These are phyloP conservation scores for Lordiphosa collinella DNA, from an alignment of 1,140 invertebrate species.

Conservation along the genomic window DNA sequence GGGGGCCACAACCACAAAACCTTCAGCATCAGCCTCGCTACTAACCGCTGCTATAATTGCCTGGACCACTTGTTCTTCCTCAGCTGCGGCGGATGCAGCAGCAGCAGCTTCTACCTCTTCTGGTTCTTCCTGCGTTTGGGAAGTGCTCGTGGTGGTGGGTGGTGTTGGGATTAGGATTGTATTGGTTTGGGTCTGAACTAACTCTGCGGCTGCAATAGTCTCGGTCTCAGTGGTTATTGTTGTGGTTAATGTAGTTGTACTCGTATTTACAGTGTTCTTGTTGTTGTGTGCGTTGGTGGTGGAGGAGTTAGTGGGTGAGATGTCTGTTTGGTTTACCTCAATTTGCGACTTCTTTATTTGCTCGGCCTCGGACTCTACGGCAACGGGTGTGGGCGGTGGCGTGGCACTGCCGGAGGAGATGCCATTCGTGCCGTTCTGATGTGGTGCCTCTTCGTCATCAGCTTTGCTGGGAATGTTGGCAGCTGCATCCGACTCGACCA, in stretches of 20 bases:
- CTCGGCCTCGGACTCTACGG: slow-evolving; percentile 49
- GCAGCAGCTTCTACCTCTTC: slow-evolving; percentile 16
- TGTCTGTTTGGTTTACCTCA: slow-evolving; percentile 71
- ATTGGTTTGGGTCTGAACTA: slow-evolving; percentile 65
- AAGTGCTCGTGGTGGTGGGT: slow-evolving; percentile 47
- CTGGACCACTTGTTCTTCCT: slow-evolving; percentile 66
- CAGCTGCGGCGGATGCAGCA: slow-evolving; percentile 19
- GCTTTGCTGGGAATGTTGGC: slow-evolving; percentile 49
- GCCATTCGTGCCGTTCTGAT: slow-evolving; percentile 71
- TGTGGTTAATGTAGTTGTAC: slow-evolving; percentile 49
- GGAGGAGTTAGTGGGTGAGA: slow-evolving; percentile 19
- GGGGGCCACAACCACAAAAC: slow-evolving; percentile 49
- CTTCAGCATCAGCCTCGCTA: slow-evolving; percentile 44
- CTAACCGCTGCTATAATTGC: slow-evolving; percentile 66
- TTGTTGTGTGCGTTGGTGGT: slow-evolving; percentile 19
- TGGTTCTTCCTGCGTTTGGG: slow-evolving; percentile 41
- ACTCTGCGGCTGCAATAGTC: slow-evolving; percentile 68
- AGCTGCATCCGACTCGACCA: slow-evolving; percentile 4
- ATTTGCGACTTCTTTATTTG: slow-evolving; percentile 73
- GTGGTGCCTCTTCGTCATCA: slow-evolving; percentile 46
- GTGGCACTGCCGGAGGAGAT: slow-evolving; percentile 38
- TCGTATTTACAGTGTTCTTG: slow-evolving; percentile 66
- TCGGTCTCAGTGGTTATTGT: slow-evolving; percentile 44
- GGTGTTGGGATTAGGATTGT: slow-evolving; percentile 53
- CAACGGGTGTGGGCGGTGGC: slow-evolving; percentile 64